phyloP scores from a whole-genome alignment of 2,888 invertebrate species.

The Cerceris rybyensis region DNA sequence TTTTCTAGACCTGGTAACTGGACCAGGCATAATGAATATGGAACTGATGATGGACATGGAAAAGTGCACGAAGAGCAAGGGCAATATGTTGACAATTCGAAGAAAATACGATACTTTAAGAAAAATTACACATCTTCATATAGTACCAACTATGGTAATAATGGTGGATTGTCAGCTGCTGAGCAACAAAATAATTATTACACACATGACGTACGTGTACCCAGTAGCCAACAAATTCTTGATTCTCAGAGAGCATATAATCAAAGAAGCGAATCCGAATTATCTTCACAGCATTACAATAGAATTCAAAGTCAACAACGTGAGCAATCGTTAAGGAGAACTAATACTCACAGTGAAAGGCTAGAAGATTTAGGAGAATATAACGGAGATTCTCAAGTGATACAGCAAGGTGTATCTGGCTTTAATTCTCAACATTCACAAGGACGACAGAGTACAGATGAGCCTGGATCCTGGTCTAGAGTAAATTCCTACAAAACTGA shows the following conservation, averaged over 20 bases:
- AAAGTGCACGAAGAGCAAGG: constrained; percentile 71
- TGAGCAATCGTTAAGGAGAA: constrained; percentile 25
- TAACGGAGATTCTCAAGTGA: constrained; percentile 37
- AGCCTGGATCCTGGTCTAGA: constrained; percentile 69
- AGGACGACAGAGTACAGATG: constrained; percentile 11
- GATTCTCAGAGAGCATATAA: constrained; percentile 38
- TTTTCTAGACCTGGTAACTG: constrained; percentile 72
- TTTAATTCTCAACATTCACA: constrained; percentile 28
- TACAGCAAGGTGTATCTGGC: constrained; percentile 31
- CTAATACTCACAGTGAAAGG: constrained; percentile 49
- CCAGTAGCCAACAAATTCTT: constrained; percentile 16
- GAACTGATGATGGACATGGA: constrained; percentile 70
- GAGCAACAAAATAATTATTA: constrained; percentile 29
- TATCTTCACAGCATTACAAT: constrained; percentile 36
- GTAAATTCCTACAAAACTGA: constrained; percentile 72
- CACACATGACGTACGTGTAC: constrained; percentile 11
- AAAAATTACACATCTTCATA: constrained; percentile 75
- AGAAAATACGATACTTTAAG: constrained; percentile 68
- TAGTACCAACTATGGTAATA: constrained; percentile 38
- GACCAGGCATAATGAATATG: constrained; percentile 72
- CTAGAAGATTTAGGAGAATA: constrained; percentile 68
- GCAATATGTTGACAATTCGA: constrained; percentile 59
- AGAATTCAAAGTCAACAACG: constrained; percentile 40
- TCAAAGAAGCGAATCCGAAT: constrained; percentile 27
- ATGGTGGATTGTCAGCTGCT: constrained; percentile 6